Evolutionary conservation across 2,888 invertebrate species (phyloP), one percentile per base, ranked within the genome.

Genomic region (Chrysolina oricalcia): DNA sequence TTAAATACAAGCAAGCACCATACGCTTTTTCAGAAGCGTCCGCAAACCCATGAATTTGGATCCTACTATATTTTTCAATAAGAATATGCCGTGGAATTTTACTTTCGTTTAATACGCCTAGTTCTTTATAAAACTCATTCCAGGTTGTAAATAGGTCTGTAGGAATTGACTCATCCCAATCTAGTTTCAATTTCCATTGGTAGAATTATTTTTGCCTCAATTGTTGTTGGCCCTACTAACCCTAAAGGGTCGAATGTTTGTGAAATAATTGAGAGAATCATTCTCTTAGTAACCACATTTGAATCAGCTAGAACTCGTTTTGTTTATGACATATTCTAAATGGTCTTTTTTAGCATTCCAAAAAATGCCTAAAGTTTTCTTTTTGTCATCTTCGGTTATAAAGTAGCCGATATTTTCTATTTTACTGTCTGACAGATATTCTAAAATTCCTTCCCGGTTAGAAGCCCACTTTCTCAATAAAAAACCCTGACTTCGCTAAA

Each of bases 241-340:
- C 83, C 82, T 43, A 83, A 41, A 4, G 81, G 80, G 66, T 84
- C 84, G 70, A 80, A 83, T 15, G 82, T 75, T 67, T 71, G 71
- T 13, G 81, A 67, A 27, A 78, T 77, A 10, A 70, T 70, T 15
- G 79, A 82, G 13, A 82, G 71, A 35, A 83, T 68, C 6, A 40
- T 72, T 46, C 82, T 27, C 66, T 82, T 83, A n/a, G 76, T 70
- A 53, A 76, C 53, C 10, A 21, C 0, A 53, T 35, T 65, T 2
- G 19, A 19, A 17, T 59, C n/a, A n/a, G n/a, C n/a, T 59, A 21
- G 9, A 56, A 56, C 56, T 23, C 15, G 56, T 56, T 56, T 56
- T 23, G 13, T 53, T 48, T 53, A 68, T 17, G 15, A 53, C 23
- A 23, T 62, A 71, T 19, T 71, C 48, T 27, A 64, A 71, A 64